These are phyloP conservation scores for Hanleya hanleyi DNA, from an alignment of 2,888 invertebrate species.

Conservation along the genomic window DNA sequence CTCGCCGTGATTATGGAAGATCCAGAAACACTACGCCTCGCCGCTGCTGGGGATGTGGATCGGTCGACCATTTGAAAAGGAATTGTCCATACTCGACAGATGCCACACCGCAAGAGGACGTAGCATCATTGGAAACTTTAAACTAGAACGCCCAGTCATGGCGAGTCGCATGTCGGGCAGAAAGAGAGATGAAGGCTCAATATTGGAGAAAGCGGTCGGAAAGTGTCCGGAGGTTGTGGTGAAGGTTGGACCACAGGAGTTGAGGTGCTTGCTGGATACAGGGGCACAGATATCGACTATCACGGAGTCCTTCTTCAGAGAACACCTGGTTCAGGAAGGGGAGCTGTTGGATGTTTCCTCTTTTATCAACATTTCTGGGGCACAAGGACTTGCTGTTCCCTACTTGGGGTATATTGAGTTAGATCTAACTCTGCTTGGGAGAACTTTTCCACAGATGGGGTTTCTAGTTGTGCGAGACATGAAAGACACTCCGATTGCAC, in stretches of 20 bases:
- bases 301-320: neutral
- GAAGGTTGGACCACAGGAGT: no score
- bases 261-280: neutral
- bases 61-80: neutral
- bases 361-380: slow-evolving; percentile 7
- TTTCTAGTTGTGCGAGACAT: slow-evolving; percentile 26
- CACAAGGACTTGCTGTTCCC: neutral
- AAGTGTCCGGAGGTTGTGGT: no score
- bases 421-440: slow-evolving; percentile 1
- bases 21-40: neutral
- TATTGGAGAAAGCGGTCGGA: no score
- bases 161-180: no score
- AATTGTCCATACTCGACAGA: neutral
- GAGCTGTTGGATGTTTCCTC: neutral
- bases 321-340: neutral
- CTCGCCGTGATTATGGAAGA: neutral
- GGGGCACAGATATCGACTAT: neutral
- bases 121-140: no score
- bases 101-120: no score
- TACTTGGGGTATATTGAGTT: slow-evolving; percentile 27
- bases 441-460: slow-evolving; percentile 12
- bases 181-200: no score
- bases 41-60: neutral
- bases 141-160: no score
- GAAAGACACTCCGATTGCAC: neutral